phyloP scores from a whole-genome alignment of 2,797 vertebrate species.

The Anas acuta region DNA sequence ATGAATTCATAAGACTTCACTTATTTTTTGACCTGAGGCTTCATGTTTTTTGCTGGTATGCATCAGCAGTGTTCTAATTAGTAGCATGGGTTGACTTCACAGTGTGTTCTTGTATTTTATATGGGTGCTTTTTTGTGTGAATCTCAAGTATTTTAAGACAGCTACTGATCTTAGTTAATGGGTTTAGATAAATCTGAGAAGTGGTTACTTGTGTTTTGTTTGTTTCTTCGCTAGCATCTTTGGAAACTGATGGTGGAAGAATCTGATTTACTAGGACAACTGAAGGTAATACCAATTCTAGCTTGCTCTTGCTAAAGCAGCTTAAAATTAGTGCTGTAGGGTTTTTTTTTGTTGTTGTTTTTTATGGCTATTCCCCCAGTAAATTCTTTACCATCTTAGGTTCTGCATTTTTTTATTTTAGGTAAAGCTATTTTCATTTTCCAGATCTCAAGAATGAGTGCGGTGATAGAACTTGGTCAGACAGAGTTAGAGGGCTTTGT shows the following conservation, averaged over 20 bases:
- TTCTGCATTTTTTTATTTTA: neutral
- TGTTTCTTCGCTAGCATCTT: slow-evolving; percentile 85
- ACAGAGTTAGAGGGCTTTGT: neutral
- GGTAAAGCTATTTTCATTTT: neutral
- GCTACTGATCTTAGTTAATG: neutral
- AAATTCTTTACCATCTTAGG: neutral
- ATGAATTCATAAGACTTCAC: neutral
- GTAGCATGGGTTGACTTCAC: neutral
- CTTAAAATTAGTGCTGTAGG: neutral
- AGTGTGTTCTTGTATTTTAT: neutral
- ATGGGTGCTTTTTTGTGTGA: neutral
- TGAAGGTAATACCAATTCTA: slow-evolving; percentile 85
- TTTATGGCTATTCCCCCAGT: neutral
- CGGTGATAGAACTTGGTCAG: neutral
- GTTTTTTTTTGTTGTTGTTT: neutral
- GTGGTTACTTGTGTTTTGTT: neutral
- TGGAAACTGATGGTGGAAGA: slow-evolving; percentile 99
- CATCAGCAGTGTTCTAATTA: neutral
- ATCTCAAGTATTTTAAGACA: neutral
- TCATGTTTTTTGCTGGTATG: neutral
- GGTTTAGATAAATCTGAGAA: neutral
- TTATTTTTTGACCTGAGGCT: neutral
- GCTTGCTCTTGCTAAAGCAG: slow-evolving; percentile 18
- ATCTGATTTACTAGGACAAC: slow-evolving; percentile 92
- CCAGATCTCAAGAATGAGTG: neutral